A percentile compares a stretch with the other conserved stretches of the same genome.
Evolutionary conservation across 1,140 invertebrate genomes (phyloP).

Genomic region (Lerema accius): DNA sequence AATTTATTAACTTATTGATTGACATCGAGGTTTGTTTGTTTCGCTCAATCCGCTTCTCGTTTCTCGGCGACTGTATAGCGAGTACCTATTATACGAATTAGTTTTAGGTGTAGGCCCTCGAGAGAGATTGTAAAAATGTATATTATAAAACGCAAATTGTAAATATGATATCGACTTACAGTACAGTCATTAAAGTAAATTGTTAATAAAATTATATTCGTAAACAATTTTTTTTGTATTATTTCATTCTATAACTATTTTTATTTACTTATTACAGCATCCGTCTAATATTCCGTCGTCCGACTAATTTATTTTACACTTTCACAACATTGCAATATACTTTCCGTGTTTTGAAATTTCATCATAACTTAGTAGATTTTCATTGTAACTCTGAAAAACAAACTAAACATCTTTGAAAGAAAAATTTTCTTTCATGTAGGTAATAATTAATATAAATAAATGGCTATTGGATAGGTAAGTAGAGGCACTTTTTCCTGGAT

Average conservation of each 20-base stretch:
- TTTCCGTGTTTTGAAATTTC: no score
- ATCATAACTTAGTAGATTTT: no score
- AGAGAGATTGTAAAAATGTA: constrained; percentile 31
- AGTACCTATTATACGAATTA: constrained; percentile 18
- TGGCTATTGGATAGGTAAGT: no score
- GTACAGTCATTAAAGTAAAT: constrained; percentile 80
- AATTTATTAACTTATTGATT: neutral
- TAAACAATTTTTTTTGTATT: constrained; percentile 70
- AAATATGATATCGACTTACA: constrained; percentile 78
- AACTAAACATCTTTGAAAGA: no score
- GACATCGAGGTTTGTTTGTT: constrained; percentile 1
- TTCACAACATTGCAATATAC: no score
- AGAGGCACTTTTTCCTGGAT: no score
- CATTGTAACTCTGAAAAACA: no score
- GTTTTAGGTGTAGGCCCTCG: constrained; percentile 24
- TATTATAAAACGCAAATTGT: constrained; percentile 57
- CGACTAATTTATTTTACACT: constrained; percentile 7
- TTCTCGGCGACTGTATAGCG: neutral
- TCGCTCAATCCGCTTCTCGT: constrained; percentile 14
- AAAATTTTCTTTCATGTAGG: no score
- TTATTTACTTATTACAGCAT: no score
- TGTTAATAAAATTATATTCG: constrained; percentile 83
- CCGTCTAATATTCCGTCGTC: neutral
- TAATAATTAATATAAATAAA: no score
- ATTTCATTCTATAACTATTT: constrained; percentile 41